Evolutionary conservation across 2,888 invertebrate genomes (phyloP).

Genomic region (Poecilobothrus nobilitatus): DNA sequence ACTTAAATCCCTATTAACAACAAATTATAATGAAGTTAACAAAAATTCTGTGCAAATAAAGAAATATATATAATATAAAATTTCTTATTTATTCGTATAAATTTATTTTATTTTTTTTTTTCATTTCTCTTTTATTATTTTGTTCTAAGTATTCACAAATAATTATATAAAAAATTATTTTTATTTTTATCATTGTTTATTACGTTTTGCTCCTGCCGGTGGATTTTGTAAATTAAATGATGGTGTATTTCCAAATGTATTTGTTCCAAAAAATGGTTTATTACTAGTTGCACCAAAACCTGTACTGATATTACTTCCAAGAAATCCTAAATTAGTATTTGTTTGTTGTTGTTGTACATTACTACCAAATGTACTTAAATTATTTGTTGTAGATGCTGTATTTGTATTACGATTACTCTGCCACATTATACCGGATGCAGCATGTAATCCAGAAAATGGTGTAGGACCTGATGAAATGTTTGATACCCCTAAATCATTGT

Average conservation of each 20-base stretch:
- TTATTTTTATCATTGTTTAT: slow-evolving; percentile 49
- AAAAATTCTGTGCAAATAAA: no score
- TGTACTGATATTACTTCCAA: neutral
- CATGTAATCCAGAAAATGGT: slow-evolving; percentile 46
- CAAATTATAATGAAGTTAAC: no score
- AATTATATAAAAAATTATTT: no score
- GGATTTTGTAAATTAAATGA: slow-evolving; percentile 63
- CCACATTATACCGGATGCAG: slow-evolving; percentile 28
- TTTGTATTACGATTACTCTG: slow-evolving; percentile 27
- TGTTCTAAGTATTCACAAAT: no score
- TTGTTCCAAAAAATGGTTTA: slow-evolving; percentile 14
- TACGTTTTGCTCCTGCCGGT: slow-evolving; percentile 57
- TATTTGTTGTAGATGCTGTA: slow-evolving; percentile 39
- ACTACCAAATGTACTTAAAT: slow-evolving; percentile 35
- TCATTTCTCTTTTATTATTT: no score
- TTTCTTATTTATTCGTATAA: no score
- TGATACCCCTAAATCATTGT: slow-evolving; percentile 36
- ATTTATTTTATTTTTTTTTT: no score
- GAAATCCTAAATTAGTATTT: neutral
- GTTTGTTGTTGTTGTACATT: neutral
- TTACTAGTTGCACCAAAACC: slow-evolving; percentile 10
- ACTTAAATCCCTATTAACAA: no score
- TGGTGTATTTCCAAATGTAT: neutral
- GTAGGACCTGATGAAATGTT: slow-evolving; percentile 54
- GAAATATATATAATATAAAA: no score